Percentiles rank a stretch among this genome's conserved stretches.
Conservation (phyloP, 2,797 vertebrate genomes). For the Schizothorax lantsangensis region DNA sequence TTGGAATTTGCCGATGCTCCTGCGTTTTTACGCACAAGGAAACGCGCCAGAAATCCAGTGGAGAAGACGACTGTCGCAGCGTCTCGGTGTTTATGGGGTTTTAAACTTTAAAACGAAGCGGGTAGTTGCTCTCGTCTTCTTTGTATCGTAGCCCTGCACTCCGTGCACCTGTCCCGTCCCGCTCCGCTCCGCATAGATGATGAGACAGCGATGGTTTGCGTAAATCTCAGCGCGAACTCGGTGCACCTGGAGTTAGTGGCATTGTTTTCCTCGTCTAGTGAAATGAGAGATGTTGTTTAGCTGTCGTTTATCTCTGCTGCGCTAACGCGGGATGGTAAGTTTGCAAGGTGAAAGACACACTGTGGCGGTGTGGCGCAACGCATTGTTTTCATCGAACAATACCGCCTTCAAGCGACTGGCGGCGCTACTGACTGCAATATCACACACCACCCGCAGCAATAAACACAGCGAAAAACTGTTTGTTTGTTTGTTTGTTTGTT, state of each 20-base stretch:
- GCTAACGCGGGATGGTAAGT: slow-evolving; percentile 52
- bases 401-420: not conserved
- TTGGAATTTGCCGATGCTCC: slow-evolving; percentile 14
- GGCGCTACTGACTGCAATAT: slow-evolving; percentile 12
- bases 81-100: not conserved
- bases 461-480: not conserved
- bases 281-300: not conserved
- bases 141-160: not conserved
- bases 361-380: slow-evolving; percentile 27
- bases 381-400: slow-evolving; percentile 18
- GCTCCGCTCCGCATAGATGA: slow-evolving; percentile 11
- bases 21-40: slow-evolving; percentile 30
- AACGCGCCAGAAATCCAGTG: slow-evolving; percentile 11
- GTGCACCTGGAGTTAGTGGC: not conserved
- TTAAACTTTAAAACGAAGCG: slow-evolving; percentile 6
- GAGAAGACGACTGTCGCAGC: not conserved
- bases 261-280: not conserved
- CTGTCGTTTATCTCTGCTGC: not conserved
- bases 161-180: slow-evolving; percentile 49
- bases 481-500: no score
- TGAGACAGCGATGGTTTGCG: not conserved
- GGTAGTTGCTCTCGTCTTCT: not conserved
- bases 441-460: not conserved
- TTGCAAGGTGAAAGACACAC: slow-evolving; percentile 17
- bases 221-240: not conserved